Evolutionary conservation across 2,888 invertebrate species (phyloP).

Genomic region (Limulus polyphemus): DNA sequence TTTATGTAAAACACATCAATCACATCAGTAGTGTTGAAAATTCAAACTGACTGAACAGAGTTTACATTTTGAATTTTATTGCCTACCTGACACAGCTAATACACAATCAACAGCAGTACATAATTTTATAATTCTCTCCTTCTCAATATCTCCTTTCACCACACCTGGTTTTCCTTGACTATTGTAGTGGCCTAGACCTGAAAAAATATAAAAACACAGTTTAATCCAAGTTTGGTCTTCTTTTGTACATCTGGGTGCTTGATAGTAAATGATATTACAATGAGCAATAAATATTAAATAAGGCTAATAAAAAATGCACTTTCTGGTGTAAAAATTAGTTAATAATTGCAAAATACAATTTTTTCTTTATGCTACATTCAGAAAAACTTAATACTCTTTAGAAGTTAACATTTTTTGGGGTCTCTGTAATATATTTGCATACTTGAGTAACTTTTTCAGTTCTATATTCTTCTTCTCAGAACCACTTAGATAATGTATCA

Average conservation of each 20-base stretch:
- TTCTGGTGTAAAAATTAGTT: too few species aligned
- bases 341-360: too few species aligned
- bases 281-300: background rate
- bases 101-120: slow-evolving; percentile 73
- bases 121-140: slow-evolving; percentile 66
- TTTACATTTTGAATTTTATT: background rate
- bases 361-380: too few species aligned
- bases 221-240: background rate
- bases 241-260: background rate
- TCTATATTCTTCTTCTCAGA: too few species aligned
- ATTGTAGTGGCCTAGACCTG: slow-evolving; percentile 32
- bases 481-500: too few species aligned
- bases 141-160: slow-evolving; percentile 61
- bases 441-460: too few species aligned
- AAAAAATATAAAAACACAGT: background rate
- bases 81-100: slow-evolving; percentile 66
- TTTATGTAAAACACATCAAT: too few species aligned
- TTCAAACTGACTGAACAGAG: background rate
- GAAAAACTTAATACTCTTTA: too few species aligned
- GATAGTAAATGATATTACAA: background rate
- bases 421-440: too few species aligned
- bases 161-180: slow-evolving; percentile 37
- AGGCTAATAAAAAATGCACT: background rate
- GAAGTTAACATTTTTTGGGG: too few species aligned
- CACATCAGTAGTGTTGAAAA: too few species aligned